Base-by-base conservation (phyloP, 2,113 vertebrate species). In the Chionis minor region DNA sequence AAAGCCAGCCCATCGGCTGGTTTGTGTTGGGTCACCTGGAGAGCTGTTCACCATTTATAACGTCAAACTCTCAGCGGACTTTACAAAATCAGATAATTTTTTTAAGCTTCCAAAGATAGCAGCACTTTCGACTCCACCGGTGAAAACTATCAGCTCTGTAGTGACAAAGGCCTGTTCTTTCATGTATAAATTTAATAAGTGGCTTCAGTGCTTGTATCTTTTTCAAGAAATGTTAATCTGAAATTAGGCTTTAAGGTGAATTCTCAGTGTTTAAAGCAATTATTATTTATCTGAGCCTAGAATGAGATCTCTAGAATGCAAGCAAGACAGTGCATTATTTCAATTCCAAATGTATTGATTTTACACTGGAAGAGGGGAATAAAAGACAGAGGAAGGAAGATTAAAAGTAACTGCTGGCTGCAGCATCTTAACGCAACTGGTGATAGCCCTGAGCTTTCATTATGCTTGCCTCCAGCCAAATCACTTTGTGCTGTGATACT, bases 401-500 rank as follows among this genome's bases (percentile, higher is more conserved):
- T 97, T 95, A 96, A 88, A 93, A 91, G 92, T 82, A 95, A 90
- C 93, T 79, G 81, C 93, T 95, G 79, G 87, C 87, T 95, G 78
- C 93, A 92, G 87, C 87, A 90, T 96, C 91, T 92, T 93, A 90
- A 52, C 14, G 1, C 89, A 75, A 18, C 81, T 92, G 86, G 84
- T 82, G 89, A 87, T 95, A 91, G 89, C 97, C 91, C 84, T 96
- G 77, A 96, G 97, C 92, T 96, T 90, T 95, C 91, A 54, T 96
- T 95, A 82, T 83, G 92, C 83, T 88, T 95, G 94, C 97, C 96
- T 98, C 82, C 91, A 92, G 97, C 96, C 93, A 95, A 90, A 97
- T 95, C 91, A 83, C 94, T 96, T 94, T 96, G 67, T 94, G 95
- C 95, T 97, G 71, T 97, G 95, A 96, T 95, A 94, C 74, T 86